phyloP scores from a whole-genome alignment of 2,888 invertebrate species.

The Heliconius sara region DNA sequence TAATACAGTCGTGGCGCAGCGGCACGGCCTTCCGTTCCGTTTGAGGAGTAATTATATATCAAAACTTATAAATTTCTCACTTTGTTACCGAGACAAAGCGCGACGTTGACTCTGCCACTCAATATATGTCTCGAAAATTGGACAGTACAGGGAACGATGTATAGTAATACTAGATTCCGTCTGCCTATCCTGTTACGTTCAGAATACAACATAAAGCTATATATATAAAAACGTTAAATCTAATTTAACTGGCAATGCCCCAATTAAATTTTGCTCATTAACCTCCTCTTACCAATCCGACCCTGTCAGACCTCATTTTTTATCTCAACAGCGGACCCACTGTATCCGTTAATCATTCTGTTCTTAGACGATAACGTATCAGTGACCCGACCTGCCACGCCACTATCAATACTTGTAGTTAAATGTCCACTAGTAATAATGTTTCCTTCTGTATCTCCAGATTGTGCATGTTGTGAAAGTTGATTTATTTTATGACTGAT shows the following conservation, averaged over 20 bases:
- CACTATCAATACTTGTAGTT: slow-evolving; percentile 39
- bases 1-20: too few relatives aligned
- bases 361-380: slow-evolving; percentile 27
- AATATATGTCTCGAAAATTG: neutral
- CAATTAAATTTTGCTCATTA: slow-evolving; percentile 38
- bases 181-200: too few relatives aligned
- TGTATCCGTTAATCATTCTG: slow-evolving; percentile 29
- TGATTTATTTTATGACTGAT: slow-evolving; percentile 20
- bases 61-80: too few relatives aligned
- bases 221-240: neutral
- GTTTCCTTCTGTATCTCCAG: slow-evolving; percentile 35
- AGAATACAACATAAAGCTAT: too few relatives aligned
- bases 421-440: slow-evolving; percentile 30
- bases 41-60: too few relatives aligned
- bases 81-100: neutral
- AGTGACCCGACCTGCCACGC: slow-evolving; percentile 25
- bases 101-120: neutral
- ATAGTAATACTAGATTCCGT: too few relatives aligned
- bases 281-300: slow-evolving; percentile 29
- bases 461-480: slow-evolving; percentile 40
- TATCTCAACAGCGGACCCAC: slow-evolving; percentile 32
- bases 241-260: slow-evolving; percentile 1
- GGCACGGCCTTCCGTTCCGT: too few relatives aligned
- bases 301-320: slow-evolving; percentile 38
- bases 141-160: too few relatives aligned